Evolutionary conservation across 2,113 vertebrate species (phyloP), one percentile per base, ranked within the genome.

Genomic region (Paedocypris sp.): DNA sequence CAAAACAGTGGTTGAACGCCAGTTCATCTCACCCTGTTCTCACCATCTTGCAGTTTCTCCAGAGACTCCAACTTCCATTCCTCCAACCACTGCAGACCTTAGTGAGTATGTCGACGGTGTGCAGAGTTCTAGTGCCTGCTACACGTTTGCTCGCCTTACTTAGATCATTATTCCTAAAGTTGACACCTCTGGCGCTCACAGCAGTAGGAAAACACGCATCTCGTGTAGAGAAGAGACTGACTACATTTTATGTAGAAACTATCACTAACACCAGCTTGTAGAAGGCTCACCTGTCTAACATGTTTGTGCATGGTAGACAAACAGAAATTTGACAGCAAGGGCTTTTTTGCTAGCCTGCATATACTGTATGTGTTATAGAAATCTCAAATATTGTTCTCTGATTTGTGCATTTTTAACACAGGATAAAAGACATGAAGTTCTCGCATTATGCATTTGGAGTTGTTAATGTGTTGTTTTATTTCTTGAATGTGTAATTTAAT

Each of bases 61-160:
- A 62, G 75, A 70, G 80, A 74, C 58, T 42, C 72, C 80, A 47
- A 63, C 82, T 67, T 60, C 78, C 76, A 72, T 76, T 50, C 71
- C 75, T 70, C 59, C 81, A 71, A 83, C 79, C 80, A 79, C 31
- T 72, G 42, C 77, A 65, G 67, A 71, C 58, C 62, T 60, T 82
- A 85, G 85, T 87, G 83, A 87, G 85, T 87, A 87, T 86, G 66
- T 69, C 63, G 33, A 66, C 73, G 64, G 78, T 73, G 75, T 82
- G 75, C 68, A 10, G 71, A 79, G 75, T 33, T 19, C 67, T 25
- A 67, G 62, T 63, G 48, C 42, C 61, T 54, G 63, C 16, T 50
- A 33, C 26, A 32, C 61, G 1, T 9, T 20, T 46, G 23, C 31
- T 7, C 18, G 31, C 19, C 29, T 61, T 38, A 50, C 57, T 15